Conservation (phyloP, 1,140 invertebrate genomes). For the Tetranychus urticae region DNA sequence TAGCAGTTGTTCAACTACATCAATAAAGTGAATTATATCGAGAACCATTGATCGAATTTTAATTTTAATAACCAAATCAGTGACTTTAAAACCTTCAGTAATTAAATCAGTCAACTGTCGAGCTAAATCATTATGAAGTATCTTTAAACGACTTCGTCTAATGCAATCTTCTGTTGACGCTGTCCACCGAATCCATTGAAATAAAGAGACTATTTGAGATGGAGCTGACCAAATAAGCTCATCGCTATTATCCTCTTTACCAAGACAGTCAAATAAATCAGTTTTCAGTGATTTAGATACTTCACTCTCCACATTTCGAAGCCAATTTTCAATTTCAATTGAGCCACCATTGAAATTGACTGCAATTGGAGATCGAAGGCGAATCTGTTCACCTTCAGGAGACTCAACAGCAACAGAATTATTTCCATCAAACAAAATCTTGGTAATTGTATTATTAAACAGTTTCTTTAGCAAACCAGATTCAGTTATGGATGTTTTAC, state of each 20-base stretch:
- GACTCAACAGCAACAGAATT: constrained; percentile 51
- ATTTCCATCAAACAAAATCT: constrained; percentile 42
- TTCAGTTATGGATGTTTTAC: constrained; percentile 63
- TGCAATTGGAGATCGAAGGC: constrained; percentile 42
- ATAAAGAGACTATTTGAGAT: constrained; percentile 40
- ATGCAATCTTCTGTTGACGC: constrained; percentile 57
- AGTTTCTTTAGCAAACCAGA: constrained; percentile 69
- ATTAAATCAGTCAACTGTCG: constrained; percentile 1
- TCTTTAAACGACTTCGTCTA: constrained; percentile 29
- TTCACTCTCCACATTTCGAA: constrained; percentile 47
- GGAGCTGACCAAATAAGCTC: constrained; percentile 29
- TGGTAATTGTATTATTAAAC: constrained; percentile 32
- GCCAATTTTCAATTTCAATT: constrained; percentile 38
- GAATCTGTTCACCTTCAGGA: constrained; percentile 57
- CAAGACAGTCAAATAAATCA: constrained; percentile 21
- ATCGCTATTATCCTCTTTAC: constrained; percentile 29
- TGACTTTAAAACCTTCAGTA: constrained; percentile 11
- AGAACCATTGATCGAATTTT: constrained; percentile 61
- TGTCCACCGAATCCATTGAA: constrained; percentile 49
- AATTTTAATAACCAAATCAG: constrained; percentile 27
- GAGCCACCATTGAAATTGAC: neutral
- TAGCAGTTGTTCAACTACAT: constrained; percentile 51
- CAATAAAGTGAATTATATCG: constrained; percentile 73
- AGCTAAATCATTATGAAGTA: constrained; percentile 14
- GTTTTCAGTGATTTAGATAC: constrained; percentile 49